Evolutionary conservation across 2,113 vertebrate species (phyloP).

Genomic region (Notarius quadriscutis): DNA sequence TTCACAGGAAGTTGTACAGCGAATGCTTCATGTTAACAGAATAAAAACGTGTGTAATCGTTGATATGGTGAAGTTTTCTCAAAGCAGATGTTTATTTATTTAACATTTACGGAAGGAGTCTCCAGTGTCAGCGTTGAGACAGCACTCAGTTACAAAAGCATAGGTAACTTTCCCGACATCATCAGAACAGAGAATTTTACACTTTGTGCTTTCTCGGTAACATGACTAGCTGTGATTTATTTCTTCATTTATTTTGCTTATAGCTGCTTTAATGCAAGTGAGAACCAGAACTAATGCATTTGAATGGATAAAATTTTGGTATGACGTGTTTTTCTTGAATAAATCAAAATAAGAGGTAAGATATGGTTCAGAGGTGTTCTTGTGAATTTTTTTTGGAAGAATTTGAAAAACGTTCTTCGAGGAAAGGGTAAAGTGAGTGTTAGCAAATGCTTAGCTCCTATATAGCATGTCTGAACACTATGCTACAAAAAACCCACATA

Average conservation of each 20-base stretch:
- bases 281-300: background rate
- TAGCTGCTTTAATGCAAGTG: background rate
- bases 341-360: too few species aligned
- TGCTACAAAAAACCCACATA: background rate
- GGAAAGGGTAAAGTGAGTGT: background rate
- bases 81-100: background rate
- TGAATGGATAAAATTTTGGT: background rate
- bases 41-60: background rate
- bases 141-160: background rate
- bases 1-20: background rate
- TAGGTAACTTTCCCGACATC: background rate
- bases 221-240: background rate
- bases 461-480: background rate
- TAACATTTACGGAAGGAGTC: background rate
- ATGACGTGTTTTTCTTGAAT: background rate
- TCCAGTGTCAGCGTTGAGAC: background rate
- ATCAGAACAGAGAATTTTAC: background rate
- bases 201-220: background rate
- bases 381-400: background rate
- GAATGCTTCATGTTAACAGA: background rate
- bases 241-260: too few species aligned
- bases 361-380: too few species aligned
- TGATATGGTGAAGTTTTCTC: background rate
- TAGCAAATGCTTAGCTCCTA: background rate
- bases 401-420: background rate